Evolutionary conservation across 2,888 invertebrate species (phyloP), one percentile per base, ranked within the genome.

Genomic region (Aphidoletes aphidimyza): DNA sequence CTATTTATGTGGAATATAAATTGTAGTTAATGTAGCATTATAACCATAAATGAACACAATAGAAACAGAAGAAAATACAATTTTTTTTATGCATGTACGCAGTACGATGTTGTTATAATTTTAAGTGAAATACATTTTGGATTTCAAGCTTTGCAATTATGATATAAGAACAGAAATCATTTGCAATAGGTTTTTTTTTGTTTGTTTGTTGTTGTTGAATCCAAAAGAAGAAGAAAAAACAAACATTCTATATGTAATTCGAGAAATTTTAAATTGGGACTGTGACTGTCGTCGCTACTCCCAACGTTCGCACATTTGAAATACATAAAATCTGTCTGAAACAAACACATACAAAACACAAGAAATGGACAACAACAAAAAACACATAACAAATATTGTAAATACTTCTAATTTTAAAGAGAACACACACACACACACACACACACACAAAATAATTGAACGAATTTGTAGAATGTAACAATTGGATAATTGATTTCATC

Each of bases 1-100:
- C 30, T 69, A 69, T 69, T 54, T 30, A 69, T 69, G 69, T 69
- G 69, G 69, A 69, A 69, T 69, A 69, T 54, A 54, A 54, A 54
- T 30, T 69, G 69, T 69, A 69, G 69, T 69, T 69, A 30, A 69
- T 69, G 26, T 30, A 34, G 26, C 54, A 54, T 54, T 54, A 26
- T 54, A 54, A 30, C 34, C 14, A 69, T 30, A 34, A n/a, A 69
- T 19, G 17, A 69, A 30, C 2, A 47, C 47, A 47, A 17, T 3
- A 11, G 17, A 2, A 47, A 47, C 47, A 47, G 17, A 47, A 47
- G 2, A 47, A n/a, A 69, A 69, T 30, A 69, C 34, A 69, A 42
- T 14, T 34, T 69, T 69, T 69, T 69, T 69, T 54, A 54, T 54
- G 54, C 54, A 22, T 54, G 54, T 54, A 22, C n/a, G 22, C 22